These are phyloP conservation scores for Nipponia nippon DNA, from an alignment of 2,113 vertebrate species.

Conservation along the genomic window DNA sequence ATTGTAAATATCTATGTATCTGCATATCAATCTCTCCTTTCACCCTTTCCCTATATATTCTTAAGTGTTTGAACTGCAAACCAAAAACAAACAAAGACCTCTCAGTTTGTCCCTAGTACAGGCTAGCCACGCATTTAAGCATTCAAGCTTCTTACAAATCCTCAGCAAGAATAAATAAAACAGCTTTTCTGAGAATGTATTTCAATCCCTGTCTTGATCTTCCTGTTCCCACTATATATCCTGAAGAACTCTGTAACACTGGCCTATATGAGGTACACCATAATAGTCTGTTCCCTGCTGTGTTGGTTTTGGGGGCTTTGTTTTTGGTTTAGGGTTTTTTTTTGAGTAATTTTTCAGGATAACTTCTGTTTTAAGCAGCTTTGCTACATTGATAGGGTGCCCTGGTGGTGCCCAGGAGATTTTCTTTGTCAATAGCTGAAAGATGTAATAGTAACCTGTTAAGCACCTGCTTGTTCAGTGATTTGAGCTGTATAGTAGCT, in stretches of 20 bases:
- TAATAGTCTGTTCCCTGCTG: not conserved
- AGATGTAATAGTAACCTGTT: slow-evolving; percentile 2
- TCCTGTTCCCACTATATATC: not conserved
- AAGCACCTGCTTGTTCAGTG: slow-evolving; percentile 6
- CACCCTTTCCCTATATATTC: not conserved
- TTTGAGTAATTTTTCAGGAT: not conserved
- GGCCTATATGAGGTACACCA: not conserved
- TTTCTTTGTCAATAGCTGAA: slow-evolving; percentile 15
- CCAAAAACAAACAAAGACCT: not conserved
- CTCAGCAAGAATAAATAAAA: not conserved
- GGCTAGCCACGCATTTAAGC: fast-evolving
- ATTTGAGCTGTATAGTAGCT: not conserved
- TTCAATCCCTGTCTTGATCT: not conserved
- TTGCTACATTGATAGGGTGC: not conserved
- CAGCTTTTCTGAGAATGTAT: not conserved
- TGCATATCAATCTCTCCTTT: not conserved
- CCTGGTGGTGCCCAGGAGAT: not conserved
- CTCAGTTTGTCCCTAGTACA: not conserved
- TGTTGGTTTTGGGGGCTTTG: not conserved
- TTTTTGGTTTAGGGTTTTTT: not conserved
- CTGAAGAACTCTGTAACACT: not conserved
- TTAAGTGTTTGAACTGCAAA: not conserved
- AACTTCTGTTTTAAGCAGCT: slow-evolving; percentile 9
- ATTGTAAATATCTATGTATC: not conserved
- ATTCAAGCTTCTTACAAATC: not conserved